A percentile compares a stretch with the other conserved stretches of the same genome.
Evolutionary conservation across 2,797 vertebrate species (phyloP).

Genomic region (Catharus ustulatus): DNA sequence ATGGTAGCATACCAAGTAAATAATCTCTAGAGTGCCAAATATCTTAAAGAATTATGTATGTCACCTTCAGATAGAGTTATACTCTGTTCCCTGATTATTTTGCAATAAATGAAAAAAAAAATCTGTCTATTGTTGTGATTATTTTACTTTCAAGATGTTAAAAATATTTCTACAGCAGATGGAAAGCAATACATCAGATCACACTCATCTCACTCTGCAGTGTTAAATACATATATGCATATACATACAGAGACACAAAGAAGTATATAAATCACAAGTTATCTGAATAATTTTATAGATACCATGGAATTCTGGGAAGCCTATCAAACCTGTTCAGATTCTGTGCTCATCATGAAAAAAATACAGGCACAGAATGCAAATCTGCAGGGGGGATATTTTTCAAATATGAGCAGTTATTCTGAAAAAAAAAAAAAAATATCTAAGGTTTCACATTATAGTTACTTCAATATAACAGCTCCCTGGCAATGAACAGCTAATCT

Average conservation of each 20-base stretch:
- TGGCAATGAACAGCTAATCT: background rate
- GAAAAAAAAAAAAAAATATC: background rate
- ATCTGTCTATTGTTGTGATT: background rate
- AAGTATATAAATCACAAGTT: background rate
- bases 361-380: background rate
- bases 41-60: background rate
- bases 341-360: background rate
- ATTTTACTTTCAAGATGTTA: background rate
- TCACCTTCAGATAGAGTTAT: background rate
- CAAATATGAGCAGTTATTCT: background rate
- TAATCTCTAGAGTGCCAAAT: background rate
- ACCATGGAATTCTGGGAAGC: background rate
- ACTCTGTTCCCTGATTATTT: background rate
- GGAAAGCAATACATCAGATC: background rate
- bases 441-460: background rate
- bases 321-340: background rate
- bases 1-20: background rate
- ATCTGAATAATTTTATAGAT: background rate
- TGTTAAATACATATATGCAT: background rate
- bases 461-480: background rate
- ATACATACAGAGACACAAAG: background rate
- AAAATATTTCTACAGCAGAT: background rate
- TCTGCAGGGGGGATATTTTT: background rate
- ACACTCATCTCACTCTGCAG: background rate
- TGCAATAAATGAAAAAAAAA: background rate